phyloP scores from a whole-genome alignment of 2,113 vertebrate genomes.

The Odontophorus gujanensis region DNA sequence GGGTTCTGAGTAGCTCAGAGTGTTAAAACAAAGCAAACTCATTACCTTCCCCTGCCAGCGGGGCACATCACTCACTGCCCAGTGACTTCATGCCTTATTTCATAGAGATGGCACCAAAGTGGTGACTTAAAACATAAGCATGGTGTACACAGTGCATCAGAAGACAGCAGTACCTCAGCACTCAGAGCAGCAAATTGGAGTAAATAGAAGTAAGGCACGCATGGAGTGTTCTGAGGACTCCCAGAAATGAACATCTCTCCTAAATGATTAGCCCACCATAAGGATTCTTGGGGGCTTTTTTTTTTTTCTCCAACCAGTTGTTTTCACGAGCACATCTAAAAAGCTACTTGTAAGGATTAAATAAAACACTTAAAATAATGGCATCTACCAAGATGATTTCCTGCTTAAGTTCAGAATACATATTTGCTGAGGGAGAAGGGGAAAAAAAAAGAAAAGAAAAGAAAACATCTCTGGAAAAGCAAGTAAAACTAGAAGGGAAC shows the following conservation, averaged over 20 bases:
- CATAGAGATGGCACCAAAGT: constrained; percentile 8
- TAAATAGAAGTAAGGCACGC: not conserved
- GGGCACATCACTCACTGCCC: not conserved
- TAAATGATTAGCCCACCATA: not conserved
- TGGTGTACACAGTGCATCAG: fast-evolving
- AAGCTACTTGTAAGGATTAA: constrained; percentile 46
- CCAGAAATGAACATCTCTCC: not conserved
- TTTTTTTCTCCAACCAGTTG: not conserved
- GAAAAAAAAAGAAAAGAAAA: not conserved
- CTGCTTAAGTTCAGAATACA: constrained; percentile 15
- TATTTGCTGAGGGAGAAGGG: not conserved
- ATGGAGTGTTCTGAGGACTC: not conserved
- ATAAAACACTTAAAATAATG: constrained; percentile 10
- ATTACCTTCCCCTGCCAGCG: not conserved
- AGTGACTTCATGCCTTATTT: not conserved
- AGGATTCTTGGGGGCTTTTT: not conserved
- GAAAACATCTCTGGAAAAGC: not conserved
- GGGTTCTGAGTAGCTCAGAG: not conserved
- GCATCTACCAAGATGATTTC: constrained; percentile 28
- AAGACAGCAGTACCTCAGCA: not conserved
- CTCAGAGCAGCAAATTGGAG: not conserved
- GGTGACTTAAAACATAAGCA: not conserved
- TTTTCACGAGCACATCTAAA: constrained; percentile 28
- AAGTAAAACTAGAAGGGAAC: not conserved
- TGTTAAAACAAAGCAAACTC: not conserved